Base-by-base conservation (phyloP, 2,113 vertebrate genomes). In the Pomatostomus ruficeps region DNA sequence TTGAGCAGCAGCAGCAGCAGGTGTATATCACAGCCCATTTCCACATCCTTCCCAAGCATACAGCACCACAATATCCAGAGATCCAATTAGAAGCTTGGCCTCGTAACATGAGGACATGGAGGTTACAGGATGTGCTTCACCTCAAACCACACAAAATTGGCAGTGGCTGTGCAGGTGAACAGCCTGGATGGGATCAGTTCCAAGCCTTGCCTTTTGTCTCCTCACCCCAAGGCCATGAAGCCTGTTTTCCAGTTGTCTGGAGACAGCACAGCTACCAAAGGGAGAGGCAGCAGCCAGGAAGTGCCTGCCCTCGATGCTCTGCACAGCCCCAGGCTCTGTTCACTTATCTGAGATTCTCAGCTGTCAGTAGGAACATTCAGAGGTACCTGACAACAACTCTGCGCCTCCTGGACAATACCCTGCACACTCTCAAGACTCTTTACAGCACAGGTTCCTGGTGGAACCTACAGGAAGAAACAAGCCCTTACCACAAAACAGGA, bases 221-320 rank as follows among this genome's bases (percentile, higher is more conserved):
- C 40, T 59, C 45, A 52, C 6, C 33, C 40, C 49, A 16, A 68
- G 48, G 51, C 28, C 6, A 3, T 7, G 2, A 10, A 49, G 36
- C 21, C 51, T 25, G 42, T 68, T 35, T 40, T 31, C 78, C 66
- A 63, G 52, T 6, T 46, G 55, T 66, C 63, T 81, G 19, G 54
- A 52, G 42, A 7, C 4, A 49, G 36, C 10, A 43, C 8, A 43
- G 42, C 29, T 63, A 43, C 61, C 63, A 33, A 40, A 76, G 55
- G 29, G 49, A 88, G 89, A 61, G 36, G 76, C 61, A 67, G 40
- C 9, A 45, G 20, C 35, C 85, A 83, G 83, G 89, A 49, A 68
- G 74, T 51, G 8, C 78, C 91, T 94, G 91, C 68, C 83, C 84
- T 95, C 66, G 84, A 84, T 59, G 66, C n/a, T 87, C 51, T 46